These are phyloP conservation scores for Notechis scutatus DNA, from an alignment of 2,113 vertebrate species.

Conservation along the genomic window DNA sequence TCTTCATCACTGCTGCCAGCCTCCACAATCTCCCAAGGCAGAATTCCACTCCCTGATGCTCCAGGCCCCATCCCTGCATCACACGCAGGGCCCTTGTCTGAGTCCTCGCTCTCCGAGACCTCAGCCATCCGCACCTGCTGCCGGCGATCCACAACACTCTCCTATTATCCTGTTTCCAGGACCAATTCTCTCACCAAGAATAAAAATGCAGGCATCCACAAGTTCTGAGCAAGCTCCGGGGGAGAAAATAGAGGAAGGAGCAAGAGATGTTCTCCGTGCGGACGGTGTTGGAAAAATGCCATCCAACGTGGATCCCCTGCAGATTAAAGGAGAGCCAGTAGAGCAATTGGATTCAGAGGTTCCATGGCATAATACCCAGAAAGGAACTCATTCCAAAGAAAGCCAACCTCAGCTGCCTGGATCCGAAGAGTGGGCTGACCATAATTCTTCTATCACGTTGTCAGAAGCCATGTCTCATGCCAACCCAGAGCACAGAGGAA, in stretches of 20 bases:
- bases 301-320: background rate
- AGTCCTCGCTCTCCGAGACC: no score
- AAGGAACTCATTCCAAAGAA: background rate
- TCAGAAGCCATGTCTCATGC: background rate
- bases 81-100: no score
- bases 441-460: background rate
- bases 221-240: background rate
- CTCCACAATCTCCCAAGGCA: no score
- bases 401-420: background rate
- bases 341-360: background rate
- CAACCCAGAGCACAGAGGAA: background rate
- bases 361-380: background rate
- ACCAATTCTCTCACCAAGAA: background rate
- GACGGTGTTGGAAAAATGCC: background rate
- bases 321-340: background rate
- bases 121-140: no score
- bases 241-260: background rate
- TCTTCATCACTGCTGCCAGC: no score
- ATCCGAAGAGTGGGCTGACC: background rate
- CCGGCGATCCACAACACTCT: background rate
- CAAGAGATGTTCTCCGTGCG: background rate
- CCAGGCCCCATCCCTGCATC: no score
- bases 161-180: background rate
- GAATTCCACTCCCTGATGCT: no score
- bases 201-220: background rate